Conservation (phyloP, 2,888 invertebrate species). For the Tachina grossa region DNA sequence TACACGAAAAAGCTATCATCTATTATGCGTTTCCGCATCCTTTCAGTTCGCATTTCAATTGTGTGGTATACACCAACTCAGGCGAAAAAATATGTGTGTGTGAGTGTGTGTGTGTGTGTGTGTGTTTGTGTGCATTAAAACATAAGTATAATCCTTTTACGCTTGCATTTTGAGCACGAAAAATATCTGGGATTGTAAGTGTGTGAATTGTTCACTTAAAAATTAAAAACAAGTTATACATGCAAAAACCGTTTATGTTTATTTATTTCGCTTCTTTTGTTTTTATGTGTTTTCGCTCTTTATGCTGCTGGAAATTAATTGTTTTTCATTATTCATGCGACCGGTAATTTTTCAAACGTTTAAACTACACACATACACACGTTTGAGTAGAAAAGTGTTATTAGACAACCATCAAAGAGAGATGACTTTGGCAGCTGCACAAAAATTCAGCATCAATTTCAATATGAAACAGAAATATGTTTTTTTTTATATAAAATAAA, state of each 20-base stretch:
- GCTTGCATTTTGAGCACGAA: background rate
- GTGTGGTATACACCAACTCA: background rate
- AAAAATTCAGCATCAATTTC: conserved; percentile 14
- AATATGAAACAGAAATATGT: background rate
- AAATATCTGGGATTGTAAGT: background rate
- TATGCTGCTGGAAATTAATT: conserved; percentile 74
- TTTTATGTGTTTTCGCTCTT: conserved; percentile 26
- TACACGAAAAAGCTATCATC: conserved; percentile 56
- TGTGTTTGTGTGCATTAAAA: conserved; percentile 30
- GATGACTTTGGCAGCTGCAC: conserved; percentile 18
- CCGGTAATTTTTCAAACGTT: conserved; percentile 75
- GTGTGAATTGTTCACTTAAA: background rate
- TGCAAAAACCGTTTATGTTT: conserved; percentile 19
- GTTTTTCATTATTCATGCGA: conserved; percentile 75
- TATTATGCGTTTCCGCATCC: conserved; percentile 54
- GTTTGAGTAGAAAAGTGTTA: conserved; percentile 7
- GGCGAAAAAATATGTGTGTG: background rate
- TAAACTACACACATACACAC: conserved; percentile 61
- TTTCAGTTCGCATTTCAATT: conserved; percentile 23
- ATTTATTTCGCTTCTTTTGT: conserved; percentile 29
- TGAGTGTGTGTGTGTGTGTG: conserved; percentile 22
- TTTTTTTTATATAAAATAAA: background rate
- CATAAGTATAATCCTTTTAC: conserved; percentile 20
- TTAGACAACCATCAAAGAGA: conserved; percentile 49
- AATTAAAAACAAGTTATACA: background rate